Conservation (phyloP, 2,888 invertebrate genomes). For the Mythimna pallens region DNA sequence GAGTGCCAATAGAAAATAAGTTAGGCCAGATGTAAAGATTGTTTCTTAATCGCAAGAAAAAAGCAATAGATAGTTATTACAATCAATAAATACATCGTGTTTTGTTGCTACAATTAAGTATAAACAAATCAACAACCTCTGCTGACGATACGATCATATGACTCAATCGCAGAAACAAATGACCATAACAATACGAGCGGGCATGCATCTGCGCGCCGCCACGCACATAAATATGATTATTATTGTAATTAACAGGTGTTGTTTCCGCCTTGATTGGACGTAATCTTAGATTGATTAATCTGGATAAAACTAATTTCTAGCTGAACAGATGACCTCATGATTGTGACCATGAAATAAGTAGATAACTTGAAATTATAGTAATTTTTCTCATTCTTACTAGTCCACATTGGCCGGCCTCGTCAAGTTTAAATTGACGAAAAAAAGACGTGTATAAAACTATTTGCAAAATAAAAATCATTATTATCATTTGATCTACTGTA, state of each 20-base stretch:
- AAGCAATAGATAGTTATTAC: not conserved
- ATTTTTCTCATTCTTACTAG: not conserved
- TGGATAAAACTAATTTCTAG: not conserved
- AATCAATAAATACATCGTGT: not conserved
- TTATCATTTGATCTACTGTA: no score
- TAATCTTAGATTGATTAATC: slow-evolving; percentile 3
- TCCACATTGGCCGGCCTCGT: no score
- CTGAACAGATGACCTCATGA: not conserved
- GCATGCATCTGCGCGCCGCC: slow-evolving; percentile 34
- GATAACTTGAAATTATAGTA: not conserved
- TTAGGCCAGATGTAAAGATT: no score
- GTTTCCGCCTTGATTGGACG: slow-evolving; percentile 36
- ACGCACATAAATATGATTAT: slow-evolving; percentile 53
- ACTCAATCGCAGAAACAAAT: slow-evolving; percentile 45
- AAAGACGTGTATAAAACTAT: no score
- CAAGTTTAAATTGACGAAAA: no score
- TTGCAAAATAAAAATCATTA: no score
- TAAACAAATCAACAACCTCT: slow-evolving; percentile 5
- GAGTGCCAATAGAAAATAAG: no score
- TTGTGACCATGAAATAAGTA: no score
- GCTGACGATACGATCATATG: slow-evolving; percentile 13
- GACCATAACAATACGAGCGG: slow-evolving; percentile 40
- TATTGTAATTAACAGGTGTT: slow-evolving; percentile 53
- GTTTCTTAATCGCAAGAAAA: not conserved
- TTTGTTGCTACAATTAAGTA: not conserved